Percentiles rank a stretch among this genome's conserved stretches.
These are phyloP conservation scores for Helostoma temminkii DNA, from an alignment of 2,797 vertebrate species.

Conservation along the genomic window DNA sequence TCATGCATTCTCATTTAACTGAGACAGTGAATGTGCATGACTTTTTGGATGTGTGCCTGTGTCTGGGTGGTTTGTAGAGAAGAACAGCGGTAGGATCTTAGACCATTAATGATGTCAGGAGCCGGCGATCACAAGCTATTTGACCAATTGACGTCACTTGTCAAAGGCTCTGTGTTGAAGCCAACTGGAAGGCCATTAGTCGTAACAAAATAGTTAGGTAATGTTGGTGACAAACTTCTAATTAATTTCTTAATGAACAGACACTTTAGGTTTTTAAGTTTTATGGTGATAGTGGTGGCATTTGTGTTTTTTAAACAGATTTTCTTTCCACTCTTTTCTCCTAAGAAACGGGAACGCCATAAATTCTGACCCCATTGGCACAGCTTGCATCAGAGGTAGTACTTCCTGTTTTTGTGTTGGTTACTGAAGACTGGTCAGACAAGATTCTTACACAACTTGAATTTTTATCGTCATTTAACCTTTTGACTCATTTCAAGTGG, in stretches of 20 bases:
- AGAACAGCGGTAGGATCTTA: slow-evolving; percentile 57
- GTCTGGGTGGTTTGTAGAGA: slow-evolving; percentile 27
- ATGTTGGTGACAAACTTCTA: slow-evolving; percentile 25
- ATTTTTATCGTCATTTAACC: background rate
- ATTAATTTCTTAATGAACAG: slow-evolving; percentile 31
- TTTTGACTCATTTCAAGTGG: background rate
- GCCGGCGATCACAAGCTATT: slow-evolving; percentile 48
- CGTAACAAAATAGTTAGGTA: slow-evolving; percentile 50
- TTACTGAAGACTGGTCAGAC: background rate
- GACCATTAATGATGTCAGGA: slow-evolving; percentile 46
- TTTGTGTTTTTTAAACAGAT: background rate
- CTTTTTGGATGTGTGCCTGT: slow-evolving; percentile 43
- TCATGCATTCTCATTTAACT: slow-evolving; percentile 36
- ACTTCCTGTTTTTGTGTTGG: background rate
- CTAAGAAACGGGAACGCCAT: background rate
- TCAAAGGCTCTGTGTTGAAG: slow-evolving; percentile 60
- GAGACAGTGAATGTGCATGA: slow-evolving; percentile 42
- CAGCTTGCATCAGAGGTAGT: background rate
- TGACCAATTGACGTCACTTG: slow-evolving; percentile 62
- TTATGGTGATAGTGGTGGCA: background rate
- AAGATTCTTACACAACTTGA: background rate
- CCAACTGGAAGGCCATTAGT: slow-evolving; percentile 45
- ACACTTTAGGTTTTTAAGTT: slow-evolving; percentile 21
- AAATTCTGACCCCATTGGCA: background rate
- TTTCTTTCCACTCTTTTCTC: slow-evolving; percentile 10